Conservation (phyloP, 2,888 invertebrate genomes). For the Phrixothrix hirtus region DNA sequence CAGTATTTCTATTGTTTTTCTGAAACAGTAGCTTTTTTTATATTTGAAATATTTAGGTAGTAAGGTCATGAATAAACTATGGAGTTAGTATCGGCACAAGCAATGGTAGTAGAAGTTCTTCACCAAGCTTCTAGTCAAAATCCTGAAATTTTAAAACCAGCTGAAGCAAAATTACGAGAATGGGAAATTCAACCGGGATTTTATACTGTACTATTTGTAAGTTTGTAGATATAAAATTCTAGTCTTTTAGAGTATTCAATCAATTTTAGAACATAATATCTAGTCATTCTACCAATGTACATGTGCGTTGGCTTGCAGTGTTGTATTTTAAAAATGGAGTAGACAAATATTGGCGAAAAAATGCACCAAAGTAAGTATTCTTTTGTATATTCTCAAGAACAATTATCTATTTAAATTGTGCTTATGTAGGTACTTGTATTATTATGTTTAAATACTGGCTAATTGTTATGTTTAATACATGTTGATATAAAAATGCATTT, state of each 20-base stretch:
- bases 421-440: too few relatives aligned
- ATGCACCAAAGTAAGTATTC: slow-evolving; percentile 70
- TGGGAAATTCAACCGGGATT: slow-evolving; percentile 92
- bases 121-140: slow-evolving; percentile 85
- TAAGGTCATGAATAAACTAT: slow-evolving; percentile 48
- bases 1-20: too few relatives aligned
- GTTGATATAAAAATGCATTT: too few relatives aligned
- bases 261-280: slow-evolving; percentile 75
- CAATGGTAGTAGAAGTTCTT: slow-evolving; percentile 73
- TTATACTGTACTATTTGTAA: slow-evolving; percentile 80
- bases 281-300: slow-evolving; percentile 76
- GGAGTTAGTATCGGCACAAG: slow-evolving; percentile 62
- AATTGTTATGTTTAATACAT: too few relatives aligned
- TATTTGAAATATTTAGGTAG: too few relatives aligned
- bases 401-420: too few relatives aligned
- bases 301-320: slow-evolving; percentile 89
- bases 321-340: slow-evolving; percentile 94
- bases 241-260: too few relatives aligned
- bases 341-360: slow-evolving; percentile 88
- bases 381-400: too few relatives aligned
- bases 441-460: too few relatives aligned
- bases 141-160: slow-evolving; percentile 80
- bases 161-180: slow-evolving; percentile 81
- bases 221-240: too few relatives aligned
- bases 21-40: too few relatives aligned